Conservation (phyloP, 2,888 invertebrate genomes). For the Disparrhopalites patrizii region DNA sequence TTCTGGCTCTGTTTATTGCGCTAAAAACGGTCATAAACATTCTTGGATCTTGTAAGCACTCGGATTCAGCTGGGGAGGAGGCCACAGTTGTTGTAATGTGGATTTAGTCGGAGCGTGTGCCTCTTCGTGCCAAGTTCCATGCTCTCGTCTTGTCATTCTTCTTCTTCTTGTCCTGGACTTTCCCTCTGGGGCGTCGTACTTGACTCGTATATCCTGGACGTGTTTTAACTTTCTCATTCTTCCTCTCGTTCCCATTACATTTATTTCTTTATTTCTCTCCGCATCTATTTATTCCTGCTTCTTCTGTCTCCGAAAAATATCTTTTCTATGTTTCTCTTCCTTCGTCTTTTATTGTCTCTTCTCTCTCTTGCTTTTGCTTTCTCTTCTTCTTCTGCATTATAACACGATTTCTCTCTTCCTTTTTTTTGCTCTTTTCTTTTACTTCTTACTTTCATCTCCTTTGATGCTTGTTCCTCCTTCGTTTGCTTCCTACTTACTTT, state of each 20-base stretch:
- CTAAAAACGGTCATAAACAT: slow-evolving; percentile 21
- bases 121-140: background rate
- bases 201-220: background rate
- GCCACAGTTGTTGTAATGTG: background rate
- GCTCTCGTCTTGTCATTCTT: background rate
- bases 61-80: too few relatives aligned
- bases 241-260: background rate
- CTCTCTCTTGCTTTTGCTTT: too few relatives aligned
- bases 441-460: too few relatives aligned
- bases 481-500: too few relatives aligned
- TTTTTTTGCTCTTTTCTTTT: too few relatives aligned
- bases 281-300: background rate
- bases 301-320: slow-evolving; percentile 3
- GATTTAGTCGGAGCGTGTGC: background rate
- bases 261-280: slow-evolving; percentile 3
- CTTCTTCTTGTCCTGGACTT: background rate
- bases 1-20: slow-evolving; percentile 11
- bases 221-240: background rate
- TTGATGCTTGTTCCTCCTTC: too few relatives aligned
- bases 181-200: slow-evolving; percentile 19
- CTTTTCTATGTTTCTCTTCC: background rate
- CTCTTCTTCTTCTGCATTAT: too few relatives aligned
- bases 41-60: background rate
- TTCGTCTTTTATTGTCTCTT: too few relatives aligned
- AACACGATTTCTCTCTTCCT: too few relatives aligned